Evolutionary conservation across 1,140 invertebrate species (phyloP).

Genomic region (Cotesia typhae): DNA sequence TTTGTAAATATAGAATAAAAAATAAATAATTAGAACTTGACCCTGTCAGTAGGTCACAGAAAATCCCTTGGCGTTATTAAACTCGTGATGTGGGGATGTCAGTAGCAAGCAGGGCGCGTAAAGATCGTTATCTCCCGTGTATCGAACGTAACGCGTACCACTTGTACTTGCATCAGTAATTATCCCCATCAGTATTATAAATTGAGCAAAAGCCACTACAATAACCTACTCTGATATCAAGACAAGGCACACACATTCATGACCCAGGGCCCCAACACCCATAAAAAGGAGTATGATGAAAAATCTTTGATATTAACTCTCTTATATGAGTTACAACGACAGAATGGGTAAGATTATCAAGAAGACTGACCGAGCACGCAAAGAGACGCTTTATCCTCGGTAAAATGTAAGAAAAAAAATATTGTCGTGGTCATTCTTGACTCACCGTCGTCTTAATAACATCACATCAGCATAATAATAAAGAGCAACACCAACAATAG

Average conservation of each 20-base stretch:
- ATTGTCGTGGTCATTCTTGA: slow-evolving; percentile 9
- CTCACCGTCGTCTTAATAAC: neutral
- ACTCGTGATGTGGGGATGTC: neutral
- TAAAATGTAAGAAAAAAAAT: slow-evolving; percentile 3
- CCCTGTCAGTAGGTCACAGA: slow-evolving; percentile 27
- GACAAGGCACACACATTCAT: too few relatives aligned
- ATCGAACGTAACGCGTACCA: slow-evolving; percentile 1
- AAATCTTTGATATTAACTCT: slow-evolving; percentile 1
- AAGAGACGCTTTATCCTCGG: slow-evolving; percentile 5
- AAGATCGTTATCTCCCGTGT: slow-evolving; percentile 22
- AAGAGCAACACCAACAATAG: too few relatives aligned
- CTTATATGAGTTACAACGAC: neutral
- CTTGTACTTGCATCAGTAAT: slow-evolving; percentile 29
- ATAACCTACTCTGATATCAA: too few relatives aligned
- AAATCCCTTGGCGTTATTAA: neutral
- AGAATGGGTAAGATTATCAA: neutral
- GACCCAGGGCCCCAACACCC: too few relatives aligned
- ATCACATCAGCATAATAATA: neutral
- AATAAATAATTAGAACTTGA: too few relatives aligned
- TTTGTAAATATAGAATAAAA: too few relatives aligned
- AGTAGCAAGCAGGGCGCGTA: slow-evolving; percentile 28
- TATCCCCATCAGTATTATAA: slow-evolving; percentile 8
- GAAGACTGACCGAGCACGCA: neutral
- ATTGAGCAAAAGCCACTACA: too few relatives aligned
- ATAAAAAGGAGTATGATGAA: slow-evolving; percentile 5